Percentiles rank a stretch among this genome's conserved stretches.
Conservation (phyloP, 53 echinoderm and acorn worm species). For the Arbacia lixula region DNA sequence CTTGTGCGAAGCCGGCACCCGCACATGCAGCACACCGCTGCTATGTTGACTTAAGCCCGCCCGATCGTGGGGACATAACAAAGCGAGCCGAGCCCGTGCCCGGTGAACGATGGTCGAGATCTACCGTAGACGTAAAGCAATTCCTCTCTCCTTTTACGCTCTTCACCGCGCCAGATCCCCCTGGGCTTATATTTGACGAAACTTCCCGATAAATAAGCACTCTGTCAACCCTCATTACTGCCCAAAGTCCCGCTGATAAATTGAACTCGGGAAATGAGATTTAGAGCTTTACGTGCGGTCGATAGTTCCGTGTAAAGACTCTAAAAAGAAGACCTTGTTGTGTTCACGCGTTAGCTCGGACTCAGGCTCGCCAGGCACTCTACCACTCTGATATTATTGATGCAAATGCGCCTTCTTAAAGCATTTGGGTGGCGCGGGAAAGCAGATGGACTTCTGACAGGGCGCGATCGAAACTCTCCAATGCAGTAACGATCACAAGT, state of each 20-base stretch:
- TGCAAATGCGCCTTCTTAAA: conserved; percentile 36
- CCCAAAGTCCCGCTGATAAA: conserved; percentile 41
- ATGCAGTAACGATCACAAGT: background rate
- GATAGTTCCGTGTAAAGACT: background rate
- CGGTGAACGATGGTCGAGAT: conserved; percentile 17
- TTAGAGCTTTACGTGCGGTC: conserved; percentile 23
- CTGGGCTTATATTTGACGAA: conserved; percentile 48
- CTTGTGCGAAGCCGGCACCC: background rate
- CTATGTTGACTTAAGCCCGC: conserved; percentile 26
- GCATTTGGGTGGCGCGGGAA: conserved; percentile 1
- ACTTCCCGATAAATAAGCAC: conserved; percentile 52
- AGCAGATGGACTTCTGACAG: conserved; percentile 24
- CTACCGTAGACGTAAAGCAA: conserved; percentile 33
- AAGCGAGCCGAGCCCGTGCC: conserved; percentile 14
- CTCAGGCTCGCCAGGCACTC: background rate
- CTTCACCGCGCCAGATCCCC: conserved; percentile 29
- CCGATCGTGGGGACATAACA: conserved; percentile 26
- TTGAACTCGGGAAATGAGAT: conserved; percentile 48
- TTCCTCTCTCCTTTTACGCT: conserved; percentile 29
- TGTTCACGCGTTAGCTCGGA: background rate
- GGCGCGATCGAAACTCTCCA: too few species aligned
- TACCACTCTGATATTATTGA: background rate
- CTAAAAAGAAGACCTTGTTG: conserved; percentile 1
- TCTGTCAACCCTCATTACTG: conserved; percentile 42
- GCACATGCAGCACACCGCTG: too few species aligned